Conservation (phyloP, 2,113 vertebrate species). For the Tylochromis polylepis region DNA sequence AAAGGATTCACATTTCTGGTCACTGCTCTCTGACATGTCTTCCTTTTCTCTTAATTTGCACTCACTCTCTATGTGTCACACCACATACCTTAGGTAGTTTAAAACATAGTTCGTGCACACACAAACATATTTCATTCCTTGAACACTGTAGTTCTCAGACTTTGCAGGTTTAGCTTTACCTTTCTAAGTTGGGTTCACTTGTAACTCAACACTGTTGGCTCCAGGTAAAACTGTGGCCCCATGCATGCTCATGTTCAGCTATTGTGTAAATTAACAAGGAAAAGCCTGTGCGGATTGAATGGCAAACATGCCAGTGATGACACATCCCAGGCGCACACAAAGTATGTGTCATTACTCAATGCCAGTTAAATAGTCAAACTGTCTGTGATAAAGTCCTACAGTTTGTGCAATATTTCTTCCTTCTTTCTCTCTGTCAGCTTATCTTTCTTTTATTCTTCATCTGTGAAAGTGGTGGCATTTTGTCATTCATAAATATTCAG, state of each 20-base stretch:
- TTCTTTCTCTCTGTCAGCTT: not conserved
- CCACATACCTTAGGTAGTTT: not conserved
- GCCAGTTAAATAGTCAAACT: constrained; percentile 45
- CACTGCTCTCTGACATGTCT: not conserved
- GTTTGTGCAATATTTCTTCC: not conserved
- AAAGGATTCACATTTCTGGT: constrained; percentile 26
- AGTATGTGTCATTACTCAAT: constrained; percentile 68
- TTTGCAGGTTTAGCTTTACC: constrained; percentile 48
- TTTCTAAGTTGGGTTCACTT: constrained; percentile 57
- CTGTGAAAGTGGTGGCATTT: not conserved
- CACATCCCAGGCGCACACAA: constrained; percentile 62
- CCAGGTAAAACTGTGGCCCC: constrained; percentile 66
- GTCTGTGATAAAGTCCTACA: not conserved
- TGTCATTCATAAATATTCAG: not conserved
- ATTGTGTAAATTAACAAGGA: constrained; percentile 76
- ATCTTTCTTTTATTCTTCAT: not conserved
- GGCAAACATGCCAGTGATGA: constrained; percentile 76
- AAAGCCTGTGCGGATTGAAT: constrained; percentile 69
- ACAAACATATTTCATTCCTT: constrained; percentile 22
- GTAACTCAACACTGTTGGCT: constrained; percentile 73
- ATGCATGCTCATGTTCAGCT: constrained; percentile 69
- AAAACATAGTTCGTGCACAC: not conserved
- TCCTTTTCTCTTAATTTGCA: not conserved
- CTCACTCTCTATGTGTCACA: not conserved
- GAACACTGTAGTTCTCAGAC: constrained; percentile 6